Percentiles rank a stretch among this genome's conserved stretches.
phyloP scores from a whole-genome alignment of 2,888 invertebrate species.

The Dicyrtomina minuta region DNA sequence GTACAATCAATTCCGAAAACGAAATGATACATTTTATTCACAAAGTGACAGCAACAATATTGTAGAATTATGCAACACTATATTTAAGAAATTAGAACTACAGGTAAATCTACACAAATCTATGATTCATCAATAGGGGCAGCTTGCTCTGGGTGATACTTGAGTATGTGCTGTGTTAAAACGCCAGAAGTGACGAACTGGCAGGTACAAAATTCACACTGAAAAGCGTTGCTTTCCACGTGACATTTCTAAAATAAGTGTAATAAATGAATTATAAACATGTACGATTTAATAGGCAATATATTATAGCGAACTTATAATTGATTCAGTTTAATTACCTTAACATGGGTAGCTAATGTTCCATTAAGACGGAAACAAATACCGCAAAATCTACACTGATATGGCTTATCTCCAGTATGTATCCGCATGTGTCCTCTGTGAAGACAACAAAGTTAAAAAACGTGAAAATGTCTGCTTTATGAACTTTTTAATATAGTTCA shows the following conservation, averaged over 20 bases:
- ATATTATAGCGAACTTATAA: too few species aligned
- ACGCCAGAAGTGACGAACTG: constrained; percentile 1
- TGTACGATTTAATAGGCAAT: background rate
- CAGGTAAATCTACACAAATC: too few species aligned
- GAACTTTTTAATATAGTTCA: too few species aligned
- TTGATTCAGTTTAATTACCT: background rate
- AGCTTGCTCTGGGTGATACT: constrained; percentile 8
- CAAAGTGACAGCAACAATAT: too few species aligned
- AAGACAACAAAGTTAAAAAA: too few species aligned
- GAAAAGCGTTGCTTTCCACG: background rate
- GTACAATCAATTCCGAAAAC: too few species aligned
- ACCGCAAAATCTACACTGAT: constrained; percentile 8
- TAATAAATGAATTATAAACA: too few species aligned
- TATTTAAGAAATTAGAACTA: too few species aligned
- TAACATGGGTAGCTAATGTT: constrained; percentile 7
- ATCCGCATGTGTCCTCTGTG: constrained; percentile 20
- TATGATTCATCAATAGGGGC: too few species aligned
- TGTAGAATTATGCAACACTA: too few species aligned
- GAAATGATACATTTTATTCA: too few species aligned
- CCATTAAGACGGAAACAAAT: constrained; percentile 20
- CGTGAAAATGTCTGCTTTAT: too few species aligned
- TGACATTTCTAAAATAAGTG: constrained; percentile 15
- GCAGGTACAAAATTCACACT: constrained; percentile 8
- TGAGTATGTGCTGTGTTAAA: constrained; percentile 6
- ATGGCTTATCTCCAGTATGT: constrained; percentile 13